A percentile compares a stretch with the other conserved stretches of the same genome.
These are phyloP conservation scores for Rapana venosa DNA, from an alignment of 2,888 invertebrate species.

Conservation along the genomic window DNA sequence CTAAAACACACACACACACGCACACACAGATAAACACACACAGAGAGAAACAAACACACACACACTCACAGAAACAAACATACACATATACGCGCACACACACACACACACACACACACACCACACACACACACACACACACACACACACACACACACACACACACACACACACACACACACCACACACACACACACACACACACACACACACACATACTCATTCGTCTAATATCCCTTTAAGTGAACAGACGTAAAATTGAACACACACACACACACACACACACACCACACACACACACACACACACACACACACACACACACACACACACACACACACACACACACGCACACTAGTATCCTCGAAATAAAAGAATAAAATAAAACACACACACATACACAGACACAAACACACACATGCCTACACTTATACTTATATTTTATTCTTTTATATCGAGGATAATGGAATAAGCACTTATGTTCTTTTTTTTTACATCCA, in stretches of 20 bases:
- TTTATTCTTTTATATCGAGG: too few species aligned
- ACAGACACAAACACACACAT: slow-evolving; percentile 41
- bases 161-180: not conserved
- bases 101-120: not conserved
- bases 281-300: slow-evolving; percentile 27
- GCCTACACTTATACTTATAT: too few species aligned
- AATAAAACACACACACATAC: slow-evolving; percentile 40
- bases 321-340: slow-evolving; percentile 37
- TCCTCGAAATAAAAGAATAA: too few species aligned
- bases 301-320: slow-evolving; percentile 40
- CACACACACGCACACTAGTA: slow-evolving; percentile 12
- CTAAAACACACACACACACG: slow-evolving; percentile 6
- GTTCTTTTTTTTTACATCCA: too few species aligned
- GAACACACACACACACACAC: not conserved
- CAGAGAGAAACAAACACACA: slow-evolving; percentile 15
- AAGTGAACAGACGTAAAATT: not conserved
- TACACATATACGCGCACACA: not conserved
- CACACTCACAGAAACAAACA: slow-evolving; percentile 8
- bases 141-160: not conserved
- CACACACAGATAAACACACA: not conserved
- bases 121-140: not conserved
- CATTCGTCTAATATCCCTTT: not conserved
- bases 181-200: not conserved
- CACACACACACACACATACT: not conserved
- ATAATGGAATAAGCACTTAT: too few species aligned